Percentiles rank a stretch among this genome's conserved stretches.
These are phyloP conservation scores for Lutjanus argentimaculatus DNA, from an alignment of 2,797 vertebrate genomes.

Conservation along the genomic window DNA sequence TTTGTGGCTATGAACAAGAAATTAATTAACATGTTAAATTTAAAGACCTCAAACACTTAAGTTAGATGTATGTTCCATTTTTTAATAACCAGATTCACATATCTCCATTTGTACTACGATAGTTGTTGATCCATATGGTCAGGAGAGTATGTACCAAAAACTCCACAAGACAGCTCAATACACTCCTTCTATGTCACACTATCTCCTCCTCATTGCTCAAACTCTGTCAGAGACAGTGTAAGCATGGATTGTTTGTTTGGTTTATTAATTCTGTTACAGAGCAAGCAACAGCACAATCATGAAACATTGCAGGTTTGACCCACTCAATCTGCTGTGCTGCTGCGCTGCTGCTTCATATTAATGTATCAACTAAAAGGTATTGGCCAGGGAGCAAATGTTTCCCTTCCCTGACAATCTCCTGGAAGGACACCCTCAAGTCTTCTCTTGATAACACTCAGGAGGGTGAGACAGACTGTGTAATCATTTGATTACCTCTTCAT, in stretches of 20 bases:
- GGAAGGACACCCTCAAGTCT: conserved; percentile 46
- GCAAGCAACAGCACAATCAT: conserved; percentile 13
- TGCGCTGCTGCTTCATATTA: conserved; percentile 30
- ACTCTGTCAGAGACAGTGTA: neutral
- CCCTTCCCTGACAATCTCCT: conserved; percentile 33
- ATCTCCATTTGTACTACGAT: neutral
- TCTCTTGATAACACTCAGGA: conserved; percentile 39
- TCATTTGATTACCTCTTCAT: conserved; percentile 59
- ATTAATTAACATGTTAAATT: neutral
- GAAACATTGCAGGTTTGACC: conserved; percentile 23
- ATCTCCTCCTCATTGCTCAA: neutral
- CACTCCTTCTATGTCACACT: neutral
- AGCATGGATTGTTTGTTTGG: neutral
- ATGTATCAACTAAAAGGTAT: conserved; percentile 28
- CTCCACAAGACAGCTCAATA: neutral
- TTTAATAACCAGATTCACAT: neutral
- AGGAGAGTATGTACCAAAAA: neutral
- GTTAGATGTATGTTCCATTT: neutral
- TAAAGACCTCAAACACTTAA: neutral
- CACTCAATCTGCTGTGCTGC: conserved; percentile 16
- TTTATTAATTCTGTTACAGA: conserved; percentile 17
- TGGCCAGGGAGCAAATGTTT: conserved; percentile 38
- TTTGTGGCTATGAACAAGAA: neutral
- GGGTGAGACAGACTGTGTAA: conserved; percentile 49
- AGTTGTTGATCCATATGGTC: too few relatives aligned